Conservation (phyloP, 2,797 vertebrate species). For the Leontopithecus rosalia region DNA sequence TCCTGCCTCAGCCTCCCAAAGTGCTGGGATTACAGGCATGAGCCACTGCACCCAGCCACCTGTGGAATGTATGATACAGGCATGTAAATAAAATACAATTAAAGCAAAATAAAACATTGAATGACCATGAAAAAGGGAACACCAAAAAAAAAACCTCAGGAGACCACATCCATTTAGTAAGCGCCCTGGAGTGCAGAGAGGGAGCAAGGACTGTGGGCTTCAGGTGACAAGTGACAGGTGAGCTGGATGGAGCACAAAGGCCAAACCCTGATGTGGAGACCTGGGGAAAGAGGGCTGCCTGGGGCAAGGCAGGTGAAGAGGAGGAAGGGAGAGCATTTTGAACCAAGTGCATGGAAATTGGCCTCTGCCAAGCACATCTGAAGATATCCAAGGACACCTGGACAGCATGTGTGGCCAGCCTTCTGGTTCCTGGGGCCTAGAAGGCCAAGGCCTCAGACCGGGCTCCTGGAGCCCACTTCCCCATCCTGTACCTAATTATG, state of each 20-base stretch:
- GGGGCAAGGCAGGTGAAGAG: not conserved
- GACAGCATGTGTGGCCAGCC: not conserved
- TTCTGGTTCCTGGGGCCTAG: not conserved
- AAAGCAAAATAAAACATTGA: not conserved
- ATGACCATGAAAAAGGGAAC: not conserved
- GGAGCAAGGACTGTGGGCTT: not conserved
- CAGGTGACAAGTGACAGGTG: not conserved
- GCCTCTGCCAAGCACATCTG: not conserved
- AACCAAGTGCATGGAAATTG: not conserved
- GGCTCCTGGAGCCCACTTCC: not conserved
- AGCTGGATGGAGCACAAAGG: not conserved
- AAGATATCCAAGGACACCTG: not conserved
- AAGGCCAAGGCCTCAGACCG: not conserved
- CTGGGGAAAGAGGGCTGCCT: fast-evolving
- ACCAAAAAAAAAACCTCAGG: not conserved
- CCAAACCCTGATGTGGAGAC: not conserved
- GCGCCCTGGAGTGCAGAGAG: not conserved
- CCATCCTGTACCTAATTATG: not conserved
- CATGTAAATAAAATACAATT: not conserved
- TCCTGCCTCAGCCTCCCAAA: not conserved
- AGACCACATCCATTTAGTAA: not conserved
- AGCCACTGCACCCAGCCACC: not conserved
- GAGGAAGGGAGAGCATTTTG: not conserved
- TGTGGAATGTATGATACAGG: not conserved
- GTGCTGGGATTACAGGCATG: not conserved